These are phyloP conservation scores for Phalanger gymnotis DNA, from an alignment of 2,797 vertebrate species.

Conservation along the genomic window DNA sequence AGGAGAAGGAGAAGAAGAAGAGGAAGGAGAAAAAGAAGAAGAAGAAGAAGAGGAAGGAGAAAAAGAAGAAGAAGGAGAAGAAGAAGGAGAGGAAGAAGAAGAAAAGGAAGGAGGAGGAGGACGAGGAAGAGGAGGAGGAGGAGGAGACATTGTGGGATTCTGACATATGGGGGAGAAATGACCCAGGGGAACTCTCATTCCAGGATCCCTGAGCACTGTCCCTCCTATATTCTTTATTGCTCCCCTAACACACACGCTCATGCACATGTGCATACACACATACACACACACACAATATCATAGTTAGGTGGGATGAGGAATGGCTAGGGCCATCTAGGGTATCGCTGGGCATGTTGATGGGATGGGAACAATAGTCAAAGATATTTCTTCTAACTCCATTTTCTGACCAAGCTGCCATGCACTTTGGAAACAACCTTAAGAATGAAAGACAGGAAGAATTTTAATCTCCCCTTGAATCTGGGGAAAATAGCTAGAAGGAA, in stretches of 20 bases:
- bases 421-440: not conserved
- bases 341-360: not conserved
- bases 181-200: not conserved
- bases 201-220: not conserved
- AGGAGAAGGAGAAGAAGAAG: no score
- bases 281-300: no score
- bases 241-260: not conserved
- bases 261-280: not conserved
- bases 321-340: not conserved
- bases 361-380: not conserved
- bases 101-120: no score
- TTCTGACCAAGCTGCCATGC: not conserved
- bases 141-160: not conserved
- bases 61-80: not conserved
- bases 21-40: no score
- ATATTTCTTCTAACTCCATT: not conserved
- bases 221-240: not conserved
- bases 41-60: no score
- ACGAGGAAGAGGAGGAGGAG: no score
- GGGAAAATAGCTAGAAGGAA: not conserved
- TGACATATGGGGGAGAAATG: not conserved
- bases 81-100: no score
- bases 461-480: not conserved
- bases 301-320: not conserved
- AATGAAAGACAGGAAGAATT: not conserved